These are phyloP conservation scores for Watsonalla binaria DNA, from an alignment of 2,888 invertebrate genomes.

Conservation along the genomic window DNA sequence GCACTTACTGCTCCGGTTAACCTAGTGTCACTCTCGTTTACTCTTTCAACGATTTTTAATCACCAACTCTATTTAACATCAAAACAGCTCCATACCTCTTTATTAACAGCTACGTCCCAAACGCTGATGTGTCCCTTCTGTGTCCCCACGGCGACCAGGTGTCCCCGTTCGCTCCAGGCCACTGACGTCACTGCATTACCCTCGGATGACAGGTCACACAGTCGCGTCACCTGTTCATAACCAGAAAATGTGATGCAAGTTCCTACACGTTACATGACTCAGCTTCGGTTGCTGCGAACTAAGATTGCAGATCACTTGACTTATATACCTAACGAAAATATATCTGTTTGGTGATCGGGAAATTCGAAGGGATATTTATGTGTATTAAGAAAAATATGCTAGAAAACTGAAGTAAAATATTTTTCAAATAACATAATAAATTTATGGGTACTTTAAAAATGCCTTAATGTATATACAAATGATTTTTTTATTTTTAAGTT, in stretches of 20 bases:
- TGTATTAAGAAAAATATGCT: too few relatives aligned
- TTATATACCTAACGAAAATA: too few relatives aligned
- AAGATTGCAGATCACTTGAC: too few relatives aligned
- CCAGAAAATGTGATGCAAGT: not conserved
- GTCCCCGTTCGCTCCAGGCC: slow-evolving; percentile 98
- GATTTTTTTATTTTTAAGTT: too few relatives aligned
- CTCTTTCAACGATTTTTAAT: slow-evolving; percentile 1
- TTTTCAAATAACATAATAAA: too few relatives aligned
- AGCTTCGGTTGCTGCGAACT: not conserved
- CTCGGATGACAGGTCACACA: slow-evolving; percentile 96
- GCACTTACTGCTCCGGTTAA: too few relatives aligned
- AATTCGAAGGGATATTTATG: too few relatives aligned
- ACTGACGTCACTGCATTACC: slow-evolving; percentile 98
- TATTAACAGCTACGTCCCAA: slow-evolving; percentile 97
- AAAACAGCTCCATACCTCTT: slow-evolving; percentile 77
- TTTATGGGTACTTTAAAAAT: too few relatives aligned
- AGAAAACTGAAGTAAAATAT: too few relatives aligned
- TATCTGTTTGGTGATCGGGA: too few relatives aligned
- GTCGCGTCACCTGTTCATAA: slow-evolving; percentile 85
- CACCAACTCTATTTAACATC: slow-evolving; percentile 10
- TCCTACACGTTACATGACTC: not conserved
- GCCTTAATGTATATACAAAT: too few relatives aligned
- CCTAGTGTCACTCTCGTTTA: too few relatives aligned
- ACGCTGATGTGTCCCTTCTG: slow-evolving; percentile 98
- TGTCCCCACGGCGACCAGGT: slow-evolving; percentile 98